Conservation (phyloP, 1,140 invertebrate species). For the Cataglyphis hispanica region DNA sequence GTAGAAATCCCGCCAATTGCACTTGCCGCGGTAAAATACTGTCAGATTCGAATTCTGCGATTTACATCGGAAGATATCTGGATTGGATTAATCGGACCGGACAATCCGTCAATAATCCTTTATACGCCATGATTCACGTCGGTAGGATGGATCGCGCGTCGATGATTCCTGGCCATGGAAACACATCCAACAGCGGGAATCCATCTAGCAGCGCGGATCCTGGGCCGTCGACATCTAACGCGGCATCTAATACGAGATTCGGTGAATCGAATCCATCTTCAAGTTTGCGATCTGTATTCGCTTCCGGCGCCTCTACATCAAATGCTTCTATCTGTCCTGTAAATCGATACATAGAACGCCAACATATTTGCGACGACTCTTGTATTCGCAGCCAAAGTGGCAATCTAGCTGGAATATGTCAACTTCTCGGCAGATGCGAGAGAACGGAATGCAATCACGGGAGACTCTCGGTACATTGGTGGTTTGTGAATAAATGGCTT, state of each 20-base stretch:
- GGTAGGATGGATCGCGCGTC: constrained; percentile 79
- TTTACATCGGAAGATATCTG: constrained; percentile 79
- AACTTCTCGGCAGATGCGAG: constrained; percentile 79
- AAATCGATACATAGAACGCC: constrained; percentile 71
- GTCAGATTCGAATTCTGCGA: constrained; percentile 78
- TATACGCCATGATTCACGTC: constrained; percentile 82
- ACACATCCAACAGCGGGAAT: constrained; percentile 54
- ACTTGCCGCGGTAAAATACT: constrained; percentile 76
- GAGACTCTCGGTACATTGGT: constrained; percentile 81
- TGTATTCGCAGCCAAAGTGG: constrained; percentile 81
- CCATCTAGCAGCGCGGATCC: constrained; percentile 36
- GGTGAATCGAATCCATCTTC: constrained; percentile 70
- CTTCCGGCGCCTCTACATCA: constrained; percentile 74
- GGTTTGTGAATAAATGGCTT: constrained; percentile 83
- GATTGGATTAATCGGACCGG: constrained; percentile 77
- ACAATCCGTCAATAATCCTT: constrained; percentile 80
- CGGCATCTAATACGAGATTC: constrained; percentile 37
- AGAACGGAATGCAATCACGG: constrained; percentile 81
- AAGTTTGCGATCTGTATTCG: constrained; percentile 60
- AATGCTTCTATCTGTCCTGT: constrained; percentile 67
- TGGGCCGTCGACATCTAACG: constrained; percentile 52
- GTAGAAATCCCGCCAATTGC: constrained; percentile 77
- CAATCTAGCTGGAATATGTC: constrained; percentile 77
- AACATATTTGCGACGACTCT: constrained; percentile 83
- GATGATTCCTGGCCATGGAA: constrained; percentile 67